phyloP scores from a whole-genome alignment of 2,888 invertebrate genomes.

The Leptarthrus brevirostris region DNA sequence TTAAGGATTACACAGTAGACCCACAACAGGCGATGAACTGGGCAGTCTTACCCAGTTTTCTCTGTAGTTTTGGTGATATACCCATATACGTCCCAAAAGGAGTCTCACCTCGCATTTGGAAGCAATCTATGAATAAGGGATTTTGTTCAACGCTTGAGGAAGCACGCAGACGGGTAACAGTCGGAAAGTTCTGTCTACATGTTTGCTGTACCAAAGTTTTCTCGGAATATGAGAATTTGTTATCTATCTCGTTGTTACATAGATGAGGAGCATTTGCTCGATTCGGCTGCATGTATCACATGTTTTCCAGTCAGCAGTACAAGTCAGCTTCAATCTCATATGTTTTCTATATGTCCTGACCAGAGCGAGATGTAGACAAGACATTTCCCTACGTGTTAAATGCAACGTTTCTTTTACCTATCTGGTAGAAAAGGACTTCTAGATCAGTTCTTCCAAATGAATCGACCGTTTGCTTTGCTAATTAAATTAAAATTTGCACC shows the following conservation, averaged over 20 bases:
- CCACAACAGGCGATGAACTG: slow-evolving; percentile 41
- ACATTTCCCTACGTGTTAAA: slow-evolving; percentile 8
- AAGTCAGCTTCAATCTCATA: slow-evolving; percentile 1
- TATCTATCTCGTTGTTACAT: slow-evolving; percentile 5
- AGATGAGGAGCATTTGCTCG: slow-evolving; percentile 1
- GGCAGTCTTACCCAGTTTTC: neutral
- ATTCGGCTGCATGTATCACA: slow-evolving; percentile 32
- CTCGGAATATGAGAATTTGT: slow-evolving; percentile 34
- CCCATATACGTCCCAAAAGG: neutral
- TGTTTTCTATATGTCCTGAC: slow-evolving; percentile 6
- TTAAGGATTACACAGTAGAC: slow-evolving; percentile 34
- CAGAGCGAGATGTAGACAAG: slow-evolving; percentile 10
- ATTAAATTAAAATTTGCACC: slow-evolving; percentile 23
- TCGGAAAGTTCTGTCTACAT: slow-evolving; percentile 46
- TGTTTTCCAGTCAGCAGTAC: slow-evolving; percentile 30
- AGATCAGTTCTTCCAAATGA: neutral
- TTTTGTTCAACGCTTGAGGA: neutral
- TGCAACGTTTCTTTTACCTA: neutral
- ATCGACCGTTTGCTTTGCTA: slow-evolving; percentile 1
- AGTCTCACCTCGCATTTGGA: slow-evolving; percentile 1
- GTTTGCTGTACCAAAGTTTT: slow-evolving; percentile 21
- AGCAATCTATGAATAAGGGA: slow-evolving; percentile 47
- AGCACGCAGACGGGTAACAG: slow-evolving; percentile 24
- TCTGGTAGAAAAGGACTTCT: neutral
- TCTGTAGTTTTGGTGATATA: neutral